phyloP scores from a whole-genome alignment of 1,140 invertebrate genomes.

The Riptortus pedestris region DNA sequence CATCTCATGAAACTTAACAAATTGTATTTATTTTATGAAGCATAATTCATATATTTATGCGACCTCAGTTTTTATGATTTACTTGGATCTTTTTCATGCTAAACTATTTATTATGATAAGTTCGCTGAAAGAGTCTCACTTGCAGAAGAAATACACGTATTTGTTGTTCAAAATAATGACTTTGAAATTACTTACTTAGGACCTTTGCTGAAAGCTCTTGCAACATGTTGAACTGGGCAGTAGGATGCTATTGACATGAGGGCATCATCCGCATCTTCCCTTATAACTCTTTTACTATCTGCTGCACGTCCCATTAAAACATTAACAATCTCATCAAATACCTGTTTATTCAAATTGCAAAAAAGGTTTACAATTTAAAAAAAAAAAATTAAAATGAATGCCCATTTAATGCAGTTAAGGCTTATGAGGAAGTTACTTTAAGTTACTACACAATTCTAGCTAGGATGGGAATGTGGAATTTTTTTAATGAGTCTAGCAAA shows the following conservation, averaged over 20 bases:
- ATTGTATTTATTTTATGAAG: neutral
- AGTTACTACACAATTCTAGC: no score
- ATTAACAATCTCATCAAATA: conserved; percentile 3
- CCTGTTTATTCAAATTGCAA: no score
- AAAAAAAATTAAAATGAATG: no score
- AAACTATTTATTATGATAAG: neutral
- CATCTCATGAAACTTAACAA: neutral
- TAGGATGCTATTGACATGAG: neutral
- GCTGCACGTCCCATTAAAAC: neutral
- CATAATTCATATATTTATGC: neutral
- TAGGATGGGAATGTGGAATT: no score
- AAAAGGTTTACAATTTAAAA: no score
- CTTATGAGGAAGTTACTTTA: no score
- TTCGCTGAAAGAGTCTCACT: neutral
- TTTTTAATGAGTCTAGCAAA: no score
- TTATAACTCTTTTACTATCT: neutral
- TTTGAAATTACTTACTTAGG: neutral
- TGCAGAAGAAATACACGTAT: neutral
- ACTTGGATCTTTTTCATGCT: neutral
- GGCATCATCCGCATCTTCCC: conserved; percentile 4
- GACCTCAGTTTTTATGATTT: neutral
- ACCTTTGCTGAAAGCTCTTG: neutral
- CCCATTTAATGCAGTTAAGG: no score
- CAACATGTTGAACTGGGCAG: neutral
- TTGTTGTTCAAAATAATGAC: neutral